phyloP scores from a whole-genome alignment of 2,113 vertebrate genomes.

The Bostrychus sinensis region DNA sequence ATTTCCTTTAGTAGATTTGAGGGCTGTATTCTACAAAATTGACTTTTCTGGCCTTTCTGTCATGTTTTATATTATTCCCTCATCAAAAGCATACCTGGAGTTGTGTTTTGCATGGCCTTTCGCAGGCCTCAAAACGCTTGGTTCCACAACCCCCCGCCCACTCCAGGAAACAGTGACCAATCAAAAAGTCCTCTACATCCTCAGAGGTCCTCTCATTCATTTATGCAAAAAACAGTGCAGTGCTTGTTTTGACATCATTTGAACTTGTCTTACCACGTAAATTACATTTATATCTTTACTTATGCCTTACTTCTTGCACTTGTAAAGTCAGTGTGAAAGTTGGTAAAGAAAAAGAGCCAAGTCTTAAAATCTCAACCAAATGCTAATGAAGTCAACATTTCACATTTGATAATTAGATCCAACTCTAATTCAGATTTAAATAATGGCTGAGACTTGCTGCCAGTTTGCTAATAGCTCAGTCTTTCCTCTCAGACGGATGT shows the following conservation, averaged over 20 bases:
- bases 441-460: neutral
- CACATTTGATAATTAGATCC: conserved; percentile 1
- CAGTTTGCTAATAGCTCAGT: conserved; percentile 5
- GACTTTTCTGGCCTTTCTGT: too few relatives aligned
- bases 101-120: too few relatives aligned
- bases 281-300: neutral
- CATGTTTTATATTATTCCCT: too few relatives aligned
- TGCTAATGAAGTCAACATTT: neutral
- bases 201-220: neutral
- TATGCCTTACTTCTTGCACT: neutral
- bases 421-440: conserved; percentile 10
- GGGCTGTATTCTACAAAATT: too few relatives aligned
- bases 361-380: neutral
- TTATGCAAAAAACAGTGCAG: too few relatives aligned
- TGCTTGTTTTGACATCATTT: too few relatives aligned
- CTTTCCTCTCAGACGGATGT: neutral
- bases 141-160: too few relatives aligned
- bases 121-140: too few relatives aligned
- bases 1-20: too few relatives aligned
- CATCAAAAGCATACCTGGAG: too few relatives aligned
- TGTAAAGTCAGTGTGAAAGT: neutral
- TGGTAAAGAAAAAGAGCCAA: neutral
- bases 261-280: neutral
- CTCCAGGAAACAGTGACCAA: too few relatives aligned
- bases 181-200: too few relatives aligned